Percentiles rank a stretch among this genome's conserved stretches.
Conservation (phyloP, 2,888 invertebrate species). For the Apodemia hepburni region DNA sequence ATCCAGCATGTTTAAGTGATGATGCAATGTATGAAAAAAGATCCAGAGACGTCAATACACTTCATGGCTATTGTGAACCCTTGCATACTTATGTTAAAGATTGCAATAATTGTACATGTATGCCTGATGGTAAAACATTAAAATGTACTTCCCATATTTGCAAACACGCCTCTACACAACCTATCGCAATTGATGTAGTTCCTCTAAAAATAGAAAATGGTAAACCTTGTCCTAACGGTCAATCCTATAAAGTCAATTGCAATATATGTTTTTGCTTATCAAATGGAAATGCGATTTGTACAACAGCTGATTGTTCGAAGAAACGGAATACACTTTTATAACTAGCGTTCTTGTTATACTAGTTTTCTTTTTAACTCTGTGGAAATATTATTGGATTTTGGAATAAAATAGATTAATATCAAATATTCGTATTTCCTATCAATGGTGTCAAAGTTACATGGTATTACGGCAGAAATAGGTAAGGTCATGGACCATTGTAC, state of each 20-base stretch:
- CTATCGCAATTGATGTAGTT: slow-evolving; percentile 46
- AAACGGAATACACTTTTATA: slow-evolving; percentile 25
- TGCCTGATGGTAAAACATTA: slow-evolving; percentile 48
- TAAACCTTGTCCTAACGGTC: slow-evolving; percentile 44
- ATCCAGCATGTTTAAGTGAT: slow-evolving; percentile 33
- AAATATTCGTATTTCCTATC: no score
- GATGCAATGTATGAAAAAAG: slow-evolving; percentile 10
- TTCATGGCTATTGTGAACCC: slow-evolving; percentile 59
- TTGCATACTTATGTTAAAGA: slow-evolving; percentile 44
- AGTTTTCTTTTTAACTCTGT: not conserved
- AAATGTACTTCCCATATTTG: slow-evolving; percentile 47
- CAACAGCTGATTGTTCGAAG: slow-evolving; percentile 44
- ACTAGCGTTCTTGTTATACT: not conserved
- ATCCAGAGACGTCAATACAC: slow-evolving; percentile 29
- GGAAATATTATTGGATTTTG: no score
- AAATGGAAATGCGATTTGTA: slow-evolving; percentile 60
- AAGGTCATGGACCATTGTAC: no score
- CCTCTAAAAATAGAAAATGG: slow-evolving; percentile 44
- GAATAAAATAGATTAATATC: no score
- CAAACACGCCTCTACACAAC: slow-evolving; percentile 15
- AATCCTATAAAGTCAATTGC: slow-evolving; percentile 53
- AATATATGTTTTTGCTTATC: slow-evolving; percentile 57
- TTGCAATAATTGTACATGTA: slow-evolving; percentile 56
- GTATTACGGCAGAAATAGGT: no score
- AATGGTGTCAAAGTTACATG: no score